These are phyloP conservation scores for Megalopta genalis DNA, from an alignment of 1,140 invertebrate species.

Conservation along the genomic window DNA sequence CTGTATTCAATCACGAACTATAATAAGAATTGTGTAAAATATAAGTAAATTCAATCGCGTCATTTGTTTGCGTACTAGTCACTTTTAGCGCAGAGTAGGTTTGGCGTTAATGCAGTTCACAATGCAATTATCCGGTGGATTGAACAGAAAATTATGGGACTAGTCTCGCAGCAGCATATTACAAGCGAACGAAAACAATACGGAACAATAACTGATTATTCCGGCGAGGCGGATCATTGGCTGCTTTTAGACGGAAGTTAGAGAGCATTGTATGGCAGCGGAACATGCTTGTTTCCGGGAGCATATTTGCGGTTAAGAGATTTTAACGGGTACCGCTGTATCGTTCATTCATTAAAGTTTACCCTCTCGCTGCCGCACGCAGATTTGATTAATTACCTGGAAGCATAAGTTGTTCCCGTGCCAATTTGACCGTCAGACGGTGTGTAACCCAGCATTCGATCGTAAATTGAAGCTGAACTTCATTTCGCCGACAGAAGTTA, in stretches of 20 bases:
- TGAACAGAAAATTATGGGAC: neutral
- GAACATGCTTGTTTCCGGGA: slow-evolving; percentile 41
- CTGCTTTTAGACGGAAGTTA: neutral
- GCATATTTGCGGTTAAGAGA: slow-evolving; percentile 61
- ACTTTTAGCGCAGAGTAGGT: too few relatives aligned
- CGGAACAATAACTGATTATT: slow-evolving; percentile 7
- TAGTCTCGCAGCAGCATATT: neutral
- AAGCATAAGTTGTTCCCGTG: slow-evolving; percentile 58
- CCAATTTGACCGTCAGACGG: slow-evolving; percentile 41
- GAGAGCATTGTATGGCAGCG: slow-evolving; percentile 28
- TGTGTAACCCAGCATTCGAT: slow-evolving; percentile 60
- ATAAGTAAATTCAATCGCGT: too few relatives aligned
- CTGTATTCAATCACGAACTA: too few relatives aligned
- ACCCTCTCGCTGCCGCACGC: slow-evolving; percentile 44
- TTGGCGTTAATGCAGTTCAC: neutral
- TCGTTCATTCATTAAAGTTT: slow-evolving; percentile 65
- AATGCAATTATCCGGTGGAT: neutral
- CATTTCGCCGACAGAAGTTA: slow-evolving; percentile 61
- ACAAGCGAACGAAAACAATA: neutral
- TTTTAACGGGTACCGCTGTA: slow-evolving; percentile 50
- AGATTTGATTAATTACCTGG: slow-evolving; percentile 64
- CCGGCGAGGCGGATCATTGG: neutral
- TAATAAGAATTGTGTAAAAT: too few relatives aligned
- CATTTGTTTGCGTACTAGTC: too few relatives aligned
- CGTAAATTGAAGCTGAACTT: slow-evolving; percentile 68